Conservation (phyloP, 2,797 vertebrate species). For the Hippoglossus hippoglossus region DNA sequence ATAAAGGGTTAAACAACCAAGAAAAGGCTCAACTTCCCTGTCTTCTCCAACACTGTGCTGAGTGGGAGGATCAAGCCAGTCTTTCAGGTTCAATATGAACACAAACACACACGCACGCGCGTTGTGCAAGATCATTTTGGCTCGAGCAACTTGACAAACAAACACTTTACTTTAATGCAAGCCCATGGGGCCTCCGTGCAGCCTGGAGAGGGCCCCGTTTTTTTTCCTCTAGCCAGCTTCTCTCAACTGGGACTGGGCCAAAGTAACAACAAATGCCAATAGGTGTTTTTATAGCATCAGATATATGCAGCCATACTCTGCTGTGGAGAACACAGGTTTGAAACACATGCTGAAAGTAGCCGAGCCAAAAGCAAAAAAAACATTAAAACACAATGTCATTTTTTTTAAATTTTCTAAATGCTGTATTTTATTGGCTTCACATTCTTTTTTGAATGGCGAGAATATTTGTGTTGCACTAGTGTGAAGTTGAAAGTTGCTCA, state of each 20-base stretch:
- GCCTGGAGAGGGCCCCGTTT: background rate
- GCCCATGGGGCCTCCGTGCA: background rate
- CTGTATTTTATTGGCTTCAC: too few species aligned
- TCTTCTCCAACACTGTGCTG: conserved; percentile 1
- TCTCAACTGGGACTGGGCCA: background rate
- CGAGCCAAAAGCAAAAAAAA: too few species aligned
- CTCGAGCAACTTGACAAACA: background rate
- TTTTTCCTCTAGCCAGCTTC: background rate
- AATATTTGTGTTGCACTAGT: too few species aligned
- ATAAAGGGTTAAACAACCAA: conserved; percentile 2
- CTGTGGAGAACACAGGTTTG: too few species aligned
- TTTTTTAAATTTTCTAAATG: too few species aligned
- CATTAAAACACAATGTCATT: too few species aligned
- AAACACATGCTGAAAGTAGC: too few species aligned
- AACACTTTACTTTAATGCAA: background rate
- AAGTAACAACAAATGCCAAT: too few species aligned
- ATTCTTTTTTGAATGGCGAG: too few species aligned
- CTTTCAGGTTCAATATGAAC: conserved; percentile 27
- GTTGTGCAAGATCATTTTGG: conserved; percentile 1
- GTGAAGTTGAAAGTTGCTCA: too few species aligned
- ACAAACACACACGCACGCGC: conserved; percentile 25
- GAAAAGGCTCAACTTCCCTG: conserved; percentile 2
- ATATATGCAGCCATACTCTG: too few species aligned
- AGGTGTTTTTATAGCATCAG: too few species aligned
- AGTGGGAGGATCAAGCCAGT: conserved; percentile 22